Evolutionary conservation across 2,888 invertebrate species (phyloP), one percentile per base, ranked within the genome.

Genomic region (Cosmia pyralina): DNA sequence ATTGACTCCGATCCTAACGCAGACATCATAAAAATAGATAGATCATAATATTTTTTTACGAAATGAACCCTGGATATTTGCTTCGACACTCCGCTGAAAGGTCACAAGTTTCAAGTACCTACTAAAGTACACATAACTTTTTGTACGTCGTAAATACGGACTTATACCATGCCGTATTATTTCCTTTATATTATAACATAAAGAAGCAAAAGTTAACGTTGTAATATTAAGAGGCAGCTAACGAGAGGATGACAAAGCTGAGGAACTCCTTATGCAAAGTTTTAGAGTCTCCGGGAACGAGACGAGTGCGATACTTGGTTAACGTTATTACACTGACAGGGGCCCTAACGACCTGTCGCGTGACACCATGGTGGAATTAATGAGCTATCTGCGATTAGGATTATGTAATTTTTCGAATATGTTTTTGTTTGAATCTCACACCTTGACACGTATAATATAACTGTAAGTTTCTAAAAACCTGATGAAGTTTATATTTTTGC

Each of bases 171-270:
- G 67, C 53, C 48, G 4, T 60, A 46, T 75, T 74, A 57, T 74
- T 84, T 75, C 44, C 69, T 72, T 73, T 66, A 60, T 28, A 46
- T 73, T 66, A 60, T 28, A 46, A 60, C 55, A 72, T 72, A 64
- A 82, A 72, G 55, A 48, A 72, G 72, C 74, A 69, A 57, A 72
- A 83, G 55, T 57, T 57, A 67, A 77, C 52, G 72, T 64, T 72
- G 63, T 84, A 48, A 85, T 84, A 85, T 86, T 84, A 84, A 81
- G 81, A 77, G 79, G 73, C 76, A 72, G 83, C 87, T 85, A 87
- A 87, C 87, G 87, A 83, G 72, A 74, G 72, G 74, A 75, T 79
- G 83, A 85, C 77, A 85, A 85, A 81, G 83, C 79, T 75, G 41
- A 48, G 69, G 74, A 64, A 76, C 77, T 79, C 83, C 79, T 84